Evolutionary conservation across 2,888 invertebrate genomes (phyloP), one percentile per base, ranked within the genome.

Genomic region (Callosobruchus maculatus): DNA sequence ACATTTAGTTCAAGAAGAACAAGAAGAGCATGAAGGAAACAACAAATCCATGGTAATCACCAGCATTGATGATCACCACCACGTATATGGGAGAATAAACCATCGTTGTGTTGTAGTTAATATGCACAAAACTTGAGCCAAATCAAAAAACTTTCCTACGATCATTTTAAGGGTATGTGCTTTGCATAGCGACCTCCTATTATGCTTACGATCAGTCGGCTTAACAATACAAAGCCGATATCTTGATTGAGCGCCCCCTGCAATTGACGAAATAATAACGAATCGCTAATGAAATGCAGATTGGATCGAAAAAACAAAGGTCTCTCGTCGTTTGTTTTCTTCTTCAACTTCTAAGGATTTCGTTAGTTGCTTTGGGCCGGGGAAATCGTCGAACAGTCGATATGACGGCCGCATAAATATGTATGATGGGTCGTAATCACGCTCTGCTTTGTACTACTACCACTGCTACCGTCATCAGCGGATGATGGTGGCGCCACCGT

Each of bases 381-480:
- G 49, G 13, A 49, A 49, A 49, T 49, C 49, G 49, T 7, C 49
- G 49, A 49, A 49, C 49, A 75, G 22, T 75, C 78, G 78, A 79
- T 78, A 74, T 49, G 49, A 18, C 13, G 49, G 49, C 49, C 3
- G 76, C 79, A 77, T 78, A 80, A 79, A 79, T 80, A 79, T 79
- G 76, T 78, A 79, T 79, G 78, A 78, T 77, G 78, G 76, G 77
- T 78, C 78, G 77, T 78, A 80, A 79, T 80, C 80, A 80, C 79
- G 80, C 77, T 78, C 79, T 77, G 49, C 49, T 79, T 79, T 74
- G 73, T 73, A 74, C 75, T 13, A 18, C 49, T 49, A 49, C 49
- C 49, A 73, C 73, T 70, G 74, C 74, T 74, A 73, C 71, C 72
- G 67, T 70, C 66, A 73, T 72, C 74, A 70, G 31, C 73, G 73